Percentiles rank a stretch among this genome's conserved stretches.
phyloP scores from a whole-genome alignment of 1,140 invertebrate genomes.

The Lucilia sericata region DNA sequence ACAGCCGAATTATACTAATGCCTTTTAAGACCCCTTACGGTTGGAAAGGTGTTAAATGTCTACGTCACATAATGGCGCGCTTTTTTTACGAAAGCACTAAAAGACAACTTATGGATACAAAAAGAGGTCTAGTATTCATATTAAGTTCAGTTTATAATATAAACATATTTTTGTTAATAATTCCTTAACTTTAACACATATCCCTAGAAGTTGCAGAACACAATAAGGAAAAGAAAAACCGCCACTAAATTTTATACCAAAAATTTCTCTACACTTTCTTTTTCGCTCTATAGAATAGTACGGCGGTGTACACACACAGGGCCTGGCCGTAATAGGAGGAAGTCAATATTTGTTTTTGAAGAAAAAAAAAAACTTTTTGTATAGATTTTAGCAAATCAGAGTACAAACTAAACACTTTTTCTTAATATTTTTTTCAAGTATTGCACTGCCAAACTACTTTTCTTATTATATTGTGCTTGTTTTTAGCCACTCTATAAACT shows the following conservation, averaged over 20 bases:
- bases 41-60: conserved; percentile 49
- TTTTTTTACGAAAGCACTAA: conserved; percentile 54
- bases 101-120: background rate
- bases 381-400: background rate
- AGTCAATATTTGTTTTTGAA: conserved; percentile 6
- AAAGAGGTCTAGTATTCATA: background rate
- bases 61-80: conserved; percentile 67
- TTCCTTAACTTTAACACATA: background rate
- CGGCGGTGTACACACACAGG: conserved; percentile 25
- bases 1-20: no score
- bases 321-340: background rate
- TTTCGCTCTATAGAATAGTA: conserved; percentile 31
- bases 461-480: conserved; percentile 3
- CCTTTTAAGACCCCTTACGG: conserved; percentile 29
- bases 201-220: background rate
- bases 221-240: conserved; percentile 2
- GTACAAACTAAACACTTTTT: background rate
- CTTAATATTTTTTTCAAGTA: background rate
- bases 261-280: conserved; percentile 44
- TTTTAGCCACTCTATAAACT: background rate
- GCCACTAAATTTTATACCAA: conserved; percentile 26
- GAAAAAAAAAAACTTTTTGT: background rate
- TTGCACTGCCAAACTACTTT: background rate
- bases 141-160: background rate
- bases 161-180: background rate